Conservation (phyloP, 2,888 invertebrate genomes). For the Empis stercorea region DNA sequence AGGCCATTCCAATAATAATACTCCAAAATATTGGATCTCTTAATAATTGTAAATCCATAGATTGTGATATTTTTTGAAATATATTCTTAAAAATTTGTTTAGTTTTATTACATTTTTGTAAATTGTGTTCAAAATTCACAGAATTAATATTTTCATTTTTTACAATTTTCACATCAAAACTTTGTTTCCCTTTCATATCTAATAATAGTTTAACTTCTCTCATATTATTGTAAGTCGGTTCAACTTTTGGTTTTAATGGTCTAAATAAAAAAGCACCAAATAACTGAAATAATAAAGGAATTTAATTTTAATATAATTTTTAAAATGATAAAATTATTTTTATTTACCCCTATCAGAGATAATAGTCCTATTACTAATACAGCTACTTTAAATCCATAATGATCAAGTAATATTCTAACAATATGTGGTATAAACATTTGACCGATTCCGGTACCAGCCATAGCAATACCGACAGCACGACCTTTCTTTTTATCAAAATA, state of each 20-base stretch:
- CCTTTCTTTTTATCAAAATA: conserved; percentile 56
- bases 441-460: conserved; percentile 63
- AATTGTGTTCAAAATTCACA: conserved; percentile 11
- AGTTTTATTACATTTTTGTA: conserved; percentile 4
- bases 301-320: not conserved
- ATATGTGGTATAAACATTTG: conserved; percentile 63
- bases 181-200: conserved; percentile 12
- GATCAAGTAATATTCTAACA: conserved; percentile 48
- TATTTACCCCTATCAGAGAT: conserved; percentile 51
- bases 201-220: conserved; percentile 23
- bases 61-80: conserved; percentile 28
- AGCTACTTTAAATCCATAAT: conserved; percentile 51
- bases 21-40: conserved; percentile 50
- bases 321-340: not conserved
- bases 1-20: conserved; percentile 51
- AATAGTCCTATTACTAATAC: conserved; percentile 49
- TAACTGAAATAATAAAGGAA: conserved; percentile 37
- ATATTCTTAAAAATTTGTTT: conserved; percentile 21
- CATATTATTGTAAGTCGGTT: conserved; percentile 30
- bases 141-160: conserved; percentile 5
- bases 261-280: conserved; percentile 44
- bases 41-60: conserved; percentile 51
- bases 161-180: conserved; percentile 13
- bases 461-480: conserved; percentile 59
- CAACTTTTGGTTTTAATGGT: conserved; percentile 43